phyloP scores from a whole-genome alignment of 2,797 vertebrate species.

The Enteromius paludinosus region DNA sequence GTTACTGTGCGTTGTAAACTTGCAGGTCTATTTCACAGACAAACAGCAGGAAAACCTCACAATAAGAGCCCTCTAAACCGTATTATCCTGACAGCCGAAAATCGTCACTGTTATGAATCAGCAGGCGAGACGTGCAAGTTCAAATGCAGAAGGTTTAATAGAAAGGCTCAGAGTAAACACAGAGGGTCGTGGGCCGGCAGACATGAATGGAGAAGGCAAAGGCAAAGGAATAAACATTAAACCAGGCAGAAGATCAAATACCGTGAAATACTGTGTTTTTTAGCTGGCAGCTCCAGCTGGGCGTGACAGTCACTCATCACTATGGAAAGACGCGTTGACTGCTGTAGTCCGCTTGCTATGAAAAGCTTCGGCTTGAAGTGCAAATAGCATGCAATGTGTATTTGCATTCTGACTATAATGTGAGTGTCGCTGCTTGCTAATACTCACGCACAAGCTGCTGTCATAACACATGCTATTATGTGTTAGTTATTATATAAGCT shows the following conservation, averaged over 20 bases:
- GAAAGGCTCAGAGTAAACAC: no score
- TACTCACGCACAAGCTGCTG: not conserved
- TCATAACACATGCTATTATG: not conserved
- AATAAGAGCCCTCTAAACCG: not conserved
- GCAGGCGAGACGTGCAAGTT: no score
- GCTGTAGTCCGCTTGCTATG: slow-evolving; percentile 37
- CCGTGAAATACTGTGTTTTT: no score
- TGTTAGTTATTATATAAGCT: slow-evolving; percentile 12
- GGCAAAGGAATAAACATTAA: no score
- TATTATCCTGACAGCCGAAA: slow-evolving; percentile 3
- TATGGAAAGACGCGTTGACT: not conserved
- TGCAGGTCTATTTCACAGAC: not conserved
- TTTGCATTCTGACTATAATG: slow-evolving; percentile 21
- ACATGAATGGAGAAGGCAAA: no score
- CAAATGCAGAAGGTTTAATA: no score
- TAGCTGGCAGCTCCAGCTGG: no score
- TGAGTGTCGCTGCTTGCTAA: not conserved
- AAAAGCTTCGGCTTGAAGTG: slow-evolving; percentile 35
- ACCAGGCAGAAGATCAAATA: no score
- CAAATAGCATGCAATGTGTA: slow-evolving; percentile 52
- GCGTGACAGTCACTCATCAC: no score
- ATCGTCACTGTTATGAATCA: slow-evolving; percentile 7
- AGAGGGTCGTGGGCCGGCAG: no score
- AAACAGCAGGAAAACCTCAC: not conserved
- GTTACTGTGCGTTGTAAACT: no score